Evolutionary conservation across 2,113 vertebrate species (phyloP), one percentile per base, ranked within the genome.

Genomic region (Apteryx owenii): DNA sequence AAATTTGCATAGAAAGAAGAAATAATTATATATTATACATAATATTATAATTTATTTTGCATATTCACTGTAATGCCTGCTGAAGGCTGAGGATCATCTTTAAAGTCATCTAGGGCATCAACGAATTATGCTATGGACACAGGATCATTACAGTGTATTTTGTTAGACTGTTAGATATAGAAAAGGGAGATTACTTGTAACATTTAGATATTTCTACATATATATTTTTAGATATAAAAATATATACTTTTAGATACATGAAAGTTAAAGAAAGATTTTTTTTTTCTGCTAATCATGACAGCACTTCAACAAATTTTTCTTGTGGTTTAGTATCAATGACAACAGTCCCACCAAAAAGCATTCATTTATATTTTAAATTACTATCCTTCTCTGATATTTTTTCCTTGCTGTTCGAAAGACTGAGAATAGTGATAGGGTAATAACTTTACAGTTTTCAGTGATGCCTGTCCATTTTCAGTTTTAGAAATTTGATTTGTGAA

Each of bases 171-270:
- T 88, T 81, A 73, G 73, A 33, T 79, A 10, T 29, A 71, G 48
- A 89, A 53, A 2, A 16, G 8, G 46, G 89, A 33, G 26, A 90
- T 36, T 79, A 92, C 53, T 92, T 65, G 6, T 56, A 92, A 89
- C 58, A 95, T 89, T 80, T 85, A 91, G 46, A 86, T 87, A 82
- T 78, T 85, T 88, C 90, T 17, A 95, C 13, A 70, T 76, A 83
- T 11, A 28, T 25, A 9, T 26, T 3, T 46, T 78, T 40, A 85
- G 16, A 53, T 9, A 5, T 8, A 70, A 29, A 56, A 92, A 76
- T 76, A 83, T 11, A 25, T 25, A 9, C 18, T 3, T 46, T 79
- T 42, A 81, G 17, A 54, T 11, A 5, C 6, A 70, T 84, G 73
- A 53, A 72, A 88, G 8, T 25, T 65, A 80, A 95, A 33, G 22